phyloP scores from a whole-genome alignment of 37 sponge, comb jelly and placozoan genomes.

The Ephydatia muelleri region DNA sequence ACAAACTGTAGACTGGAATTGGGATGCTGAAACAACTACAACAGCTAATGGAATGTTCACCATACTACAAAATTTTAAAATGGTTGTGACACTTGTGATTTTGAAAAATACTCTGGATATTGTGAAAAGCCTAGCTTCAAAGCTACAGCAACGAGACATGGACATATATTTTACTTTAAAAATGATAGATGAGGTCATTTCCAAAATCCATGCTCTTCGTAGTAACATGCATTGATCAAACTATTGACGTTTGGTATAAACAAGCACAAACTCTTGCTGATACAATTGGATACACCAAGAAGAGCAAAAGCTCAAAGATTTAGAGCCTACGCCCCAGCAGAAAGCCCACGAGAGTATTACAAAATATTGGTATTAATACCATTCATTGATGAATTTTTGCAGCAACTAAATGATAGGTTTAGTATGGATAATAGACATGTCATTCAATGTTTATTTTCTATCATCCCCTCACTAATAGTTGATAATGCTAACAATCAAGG shows the following conservation, averaged over 20 bases:
- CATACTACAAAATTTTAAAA: constrained; percentile 46
- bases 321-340: constrained; percentile 25
- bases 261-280: constrained; percentile 36
- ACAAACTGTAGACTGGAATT: constrained; percentile 39
- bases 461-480: constrained; percentile 20
- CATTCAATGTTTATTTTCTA: constrained; percentile 31
- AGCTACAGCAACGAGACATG: constrained; percentile 52
- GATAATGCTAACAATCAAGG: neutral
- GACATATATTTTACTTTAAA: constrained; percentile 33
- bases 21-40: constrained; percentile 62
- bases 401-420: constrained; percentile 29
- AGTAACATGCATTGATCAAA: constrained; percentile 31
- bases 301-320: constrained; percentile 31
- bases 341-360: constrained; percentile 42
- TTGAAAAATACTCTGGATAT: constrained; percentile 44
- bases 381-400: constrained; percentile 42
- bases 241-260: constrained; percentile 41
- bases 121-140: constrained; percentile 43
- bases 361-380: constrained; percentile 38
- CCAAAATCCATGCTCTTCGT: constrained; percentile 25
- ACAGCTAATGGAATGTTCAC: constrained; percentile 52
- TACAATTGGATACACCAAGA: constrained; percentile 41
- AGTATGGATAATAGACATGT: constrained; percentile 20
- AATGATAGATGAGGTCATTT: constrained; percentile 41
- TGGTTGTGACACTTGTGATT: constrained; percentile 30